phyloP scores from a whole-genome alignment of 2,113 vertebrate species.

The Colinus virginianus region DNA sequence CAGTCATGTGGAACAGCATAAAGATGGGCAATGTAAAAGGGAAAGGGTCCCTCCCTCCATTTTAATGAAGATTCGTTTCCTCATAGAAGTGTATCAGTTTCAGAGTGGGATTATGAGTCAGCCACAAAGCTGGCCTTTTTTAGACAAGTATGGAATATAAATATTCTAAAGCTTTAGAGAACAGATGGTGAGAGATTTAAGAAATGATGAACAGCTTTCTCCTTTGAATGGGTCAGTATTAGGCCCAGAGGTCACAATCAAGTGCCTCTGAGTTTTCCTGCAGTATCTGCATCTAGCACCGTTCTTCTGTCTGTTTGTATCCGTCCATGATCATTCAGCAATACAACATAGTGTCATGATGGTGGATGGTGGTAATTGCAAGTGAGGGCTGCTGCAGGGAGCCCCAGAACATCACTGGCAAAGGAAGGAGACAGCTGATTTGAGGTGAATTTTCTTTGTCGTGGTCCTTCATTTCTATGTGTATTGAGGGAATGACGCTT shows the following conservation, averaged over 20 bases:
- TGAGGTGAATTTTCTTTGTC: background rate
- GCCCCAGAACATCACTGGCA: background rate
- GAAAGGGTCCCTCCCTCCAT: background rate
- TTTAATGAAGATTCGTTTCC: conserved; percentile 27
- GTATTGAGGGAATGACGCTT: background rate
- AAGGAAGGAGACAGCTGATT: background rate
- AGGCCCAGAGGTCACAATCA: background rate
- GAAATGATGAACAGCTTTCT: conserved; percentile 35
- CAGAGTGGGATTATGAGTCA: conserved; percentile 27
- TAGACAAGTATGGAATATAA: conserved; percentile 41
- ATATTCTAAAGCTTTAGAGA: conserved; percentile 48
- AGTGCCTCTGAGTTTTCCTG: background rate
- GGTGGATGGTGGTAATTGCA: background rate
- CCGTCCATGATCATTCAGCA: background rate
- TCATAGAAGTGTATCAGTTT: background rate
- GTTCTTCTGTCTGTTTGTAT: background rate
- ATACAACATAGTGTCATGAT: rapidly evolving
- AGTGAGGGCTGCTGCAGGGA: background rate
- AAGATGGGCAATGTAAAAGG: background rate
- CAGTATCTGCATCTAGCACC: background rate
- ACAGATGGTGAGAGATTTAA: conserved; percentile 68
- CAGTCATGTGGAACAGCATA: background rate
- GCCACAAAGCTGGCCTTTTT: conserved; percentile 52
- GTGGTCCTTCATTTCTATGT: background rate
- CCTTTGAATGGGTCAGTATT: background rate